phyloP scores from a whole-genome alignment of 2,797 vertebrate genomes.

The Aphelocoma californica region DNA sequence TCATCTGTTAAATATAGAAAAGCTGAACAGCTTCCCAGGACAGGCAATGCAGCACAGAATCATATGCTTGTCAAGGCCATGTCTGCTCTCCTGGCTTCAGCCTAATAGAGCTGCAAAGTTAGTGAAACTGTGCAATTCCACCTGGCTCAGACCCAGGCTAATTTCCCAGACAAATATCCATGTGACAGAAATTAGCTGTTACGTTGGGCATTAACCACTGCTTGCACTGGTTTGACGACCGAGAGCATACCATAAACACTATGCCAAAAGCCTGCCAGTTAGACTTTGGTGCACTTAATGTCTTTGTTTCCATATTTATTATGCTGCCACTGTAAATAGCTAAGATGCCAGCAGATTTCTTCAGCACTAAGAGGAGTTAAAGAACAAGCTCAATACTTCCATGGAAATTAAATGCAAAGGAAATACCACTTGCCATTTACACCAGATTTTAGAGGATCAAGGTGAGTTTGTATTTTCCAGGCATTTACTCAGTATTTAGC shows the following conservation, averaged over 20 bases:
- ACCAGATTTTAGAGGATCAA: neutral
- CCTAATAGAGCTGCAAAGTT: constrained; percentile 41
- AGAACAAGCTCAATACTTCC: neutral
- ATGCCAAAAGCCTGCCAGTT: neutral
- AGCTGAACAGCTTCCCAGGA: constrained; percentile 35
- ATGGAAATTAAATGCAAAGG: neutral
- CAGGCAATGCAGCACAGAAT: constrained; percentile 1
- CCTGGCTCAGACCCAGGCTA: neutral
- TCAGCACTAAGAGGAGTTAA: neutral
- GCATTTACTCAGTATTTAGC: neutral
- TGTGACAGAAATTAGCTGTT: constrained; percentile 42
- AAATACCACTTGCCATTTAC: neutral
- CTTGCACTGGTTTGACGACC: neutral
- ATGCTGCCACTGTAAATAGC: neutral
- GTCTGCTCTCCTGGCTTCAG: constrained; percentile 24
- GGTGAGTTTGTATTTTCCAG: neutral
- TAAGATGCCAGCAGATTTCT: neutral
- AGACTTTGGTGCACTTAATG: neutral
- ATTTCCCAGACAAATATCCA: constrained; percentile 30
- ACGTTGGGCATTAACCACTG: neutral
- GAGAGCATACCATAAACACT: neutral
- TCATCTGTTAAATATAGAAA: constrained; percentile 33
- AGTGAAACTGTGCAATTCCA: neutral
- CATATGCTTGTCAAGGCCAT: constrained; percentile 20
- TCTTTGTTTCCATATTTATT: neutral